Evolutionary conservation across 2,888 invertebrate genomes (phyloP).

Genomic region (Chloroclystis v-ata): DNA sequence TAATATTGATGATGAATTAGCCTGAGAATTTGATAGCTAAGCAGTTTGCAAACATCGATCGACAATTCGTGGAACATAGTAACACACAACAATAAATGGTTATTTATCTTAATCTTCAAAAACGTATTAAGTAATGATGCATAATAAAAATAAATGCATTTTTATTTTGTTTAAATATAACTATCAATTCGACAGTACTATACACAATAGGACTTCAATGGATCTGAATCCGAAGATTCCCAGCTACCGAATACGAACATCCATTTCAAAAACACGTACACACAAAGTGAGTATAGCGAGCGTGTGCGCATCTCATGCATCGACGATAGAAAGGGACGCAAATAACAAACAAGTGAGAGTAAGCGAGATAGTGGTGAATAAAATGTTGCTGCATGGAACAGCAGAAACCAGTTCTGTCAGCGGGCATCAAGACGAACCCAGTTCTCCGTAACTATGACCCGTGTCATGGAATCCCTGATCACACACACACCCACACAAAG

Average conservation of each 20-base stretch:
- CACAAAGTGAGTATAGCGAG: slow-evolving; percentile 67
- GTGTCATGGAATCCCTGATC: slow-evolving; percentile 77
- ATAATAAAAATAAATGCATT: too few species aligned
- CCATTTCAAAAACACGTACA: slow-evolving; percentile 67
- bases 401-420: slow-evolving; percentile 77
- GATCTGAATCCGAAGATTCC: slow-evolving; percentile 53
- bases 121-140: too few species aligned
- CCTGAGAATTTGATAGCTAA: slow-evolving; percentile 23
- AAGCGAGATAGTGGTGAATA: slow-evolving; percentile 52
- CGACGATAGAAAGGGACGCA: slow-evolving; percentile 42
- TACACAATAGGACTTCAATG: slow-evolving; percentile 51
- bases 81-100: too few species aligned
- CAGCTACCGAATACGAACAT: slow-evolving; percentile 66
- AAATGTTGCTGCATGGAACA: slow-evolving; percentile 66
- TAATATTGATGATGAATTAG: too few species aligned
- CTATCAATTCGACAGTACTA: too few species aligned
- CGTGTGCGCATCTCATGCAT: slow-evolving; percentile 71
- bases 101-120: too few species aligned
- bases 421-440: slow-evolving; percentile 75
- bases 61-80: slow-evolving; percentile 19
- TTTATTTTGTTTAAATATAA: too few species aligned
- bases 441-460: slow-evolving; percentile 77
- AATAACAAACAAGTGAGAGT: slow-evolving; percentile 30
- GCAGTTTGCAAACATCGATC: slow-evolving; percentile 17
- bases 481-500: slow-evolving; percentile 49